A percentile compares a stretch with the other conserved stretches of the same genome.
Evolutionary conservation across 2,113 vertebrate species (phyloP).

Genomic region (Loxodonta africana): DNA sequence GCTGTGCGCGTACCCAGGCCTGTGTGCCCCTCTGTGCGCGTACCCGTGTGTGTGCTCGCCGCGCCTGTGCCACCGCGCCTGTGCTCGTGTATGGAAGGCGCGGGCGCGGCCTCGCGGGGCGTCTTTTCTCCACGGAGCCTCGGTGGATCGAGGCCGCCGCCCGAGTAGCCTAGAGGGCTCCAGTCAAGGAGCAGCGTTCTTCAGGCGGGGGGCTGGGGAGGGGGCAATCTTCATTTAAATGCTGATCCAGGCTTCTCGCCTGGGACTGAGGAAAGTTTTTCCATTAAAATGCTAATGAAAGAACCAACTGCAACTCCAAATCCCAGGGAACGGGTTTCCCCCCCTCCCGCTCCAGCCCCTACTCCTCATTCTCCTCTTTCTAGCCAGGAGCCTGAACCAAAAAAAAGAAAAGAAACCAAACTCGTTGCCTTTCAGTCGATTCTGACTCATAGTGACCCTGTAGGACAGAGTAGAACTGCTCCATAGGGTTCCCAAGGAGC

Average conservation of each 20-base stretch:
- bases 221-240: slow-evolving; percentile 90
- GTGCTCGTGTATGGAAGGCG: background rate
- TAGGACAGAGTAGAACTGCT: too few species aligned
- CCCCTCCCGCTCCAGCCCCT: background rate
- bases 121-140: background rate
- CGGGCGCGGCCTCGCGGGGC: background rate
- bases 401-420: too few species aligned
- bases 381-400: background rate
- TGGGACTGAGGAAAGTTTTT: slow-evolving; percentile 91
- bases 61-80: fast-evolving
- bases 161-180: slow-evolving; percentile 57
- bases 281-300: slow-evolving; percentile 94
- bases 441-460: too few species aligned
- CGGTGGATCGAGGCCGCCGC: background rate
- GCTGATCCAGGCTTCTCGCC: slow-evolving; percentile 90
- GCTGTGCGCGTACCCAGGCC: too few species aligned
- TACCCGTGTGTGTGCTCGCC: fast-evolving
- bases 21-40: background rate
- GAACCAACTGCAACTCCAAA: slow-evolving; percentile 88
- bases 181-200: slow-evolving; percentile 85
- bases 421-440: too few species aligned
- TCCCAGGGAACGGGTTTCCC: slow-evolving; percentile 70
- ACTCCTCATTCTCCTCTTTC: background rate
- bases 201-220: slow-evolving; percentile 59
- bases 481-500: too few species aligned